Conservation (phyloP, 2,797 vertebrate species). For the Betta splendens region DNA sequence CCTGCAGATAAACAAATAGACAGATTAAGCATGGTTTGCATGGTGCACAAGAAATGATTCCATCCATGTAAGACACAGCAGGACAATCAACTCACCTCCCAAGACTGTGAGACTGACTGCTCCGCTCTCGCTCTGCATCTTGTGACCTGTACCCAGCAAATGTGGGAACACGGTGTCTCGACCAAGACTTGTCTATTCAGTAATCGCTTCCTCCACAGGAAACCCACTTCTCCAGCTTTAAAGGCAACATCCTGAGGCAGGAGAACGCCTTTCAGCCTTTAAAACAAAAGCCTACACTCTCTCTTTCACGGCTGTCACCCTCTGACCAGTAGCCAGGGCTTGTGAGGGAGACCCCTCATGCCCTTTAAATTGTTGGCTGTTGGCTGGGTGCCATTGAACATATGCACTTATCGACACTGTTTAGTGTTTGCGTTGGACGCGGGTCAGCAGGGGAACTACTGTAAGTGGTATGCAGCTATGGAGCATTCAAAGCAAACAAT, state of each 20-base stretch:
- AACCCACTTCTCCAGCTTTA: conserved; percentile 80
- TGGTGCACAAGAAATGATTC: conserved; percentile 8
- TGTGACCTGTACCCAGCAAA: conserved; percentile 59
- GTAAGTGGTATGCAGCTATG: no score
- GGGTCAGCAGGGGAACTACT: no score
- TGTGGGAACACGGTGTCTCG: conserved; percentile 67
- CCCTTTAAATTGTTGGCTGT: conserved; percentile 16
- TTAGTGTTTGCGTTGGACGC: no score
- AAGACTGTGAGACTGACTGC: not conserved
- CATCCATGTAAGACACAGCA: not conserved
- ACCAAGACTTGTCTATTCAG: conserved; percentile 75
- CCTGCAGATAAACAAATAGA: conserved; percentile 44
- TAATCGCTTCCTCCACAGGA: conserved; percentile 84
- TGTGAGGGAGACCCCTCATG: conserved; percentile 19
- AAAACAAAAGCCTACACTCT: conserved; percentile 77
- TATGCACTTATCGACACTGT: conserved; percentile 17
- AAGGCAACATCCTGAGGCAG: conserved; percentile 83
- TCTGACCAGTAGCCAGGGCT: conserved; percentile 16
- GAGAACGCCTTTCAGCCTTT: conserved; percentile 79
- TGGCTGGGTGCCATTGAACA: conserved; percentile 29
- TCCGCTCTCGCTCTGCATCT: conserved; percentile 32
- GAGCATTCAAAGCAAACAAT: no score
- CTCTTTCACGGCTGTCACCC: conserved; percentile 37
- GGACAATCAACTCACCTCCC: conserved; percentile 43
- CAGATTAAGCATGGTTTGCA: no score